These are phyloP conservation scores for Melanotaenia parkinsoni DNA, from an alignment of 2,797 vertebrate genomes.

Conservation along the genomic window DNA sequence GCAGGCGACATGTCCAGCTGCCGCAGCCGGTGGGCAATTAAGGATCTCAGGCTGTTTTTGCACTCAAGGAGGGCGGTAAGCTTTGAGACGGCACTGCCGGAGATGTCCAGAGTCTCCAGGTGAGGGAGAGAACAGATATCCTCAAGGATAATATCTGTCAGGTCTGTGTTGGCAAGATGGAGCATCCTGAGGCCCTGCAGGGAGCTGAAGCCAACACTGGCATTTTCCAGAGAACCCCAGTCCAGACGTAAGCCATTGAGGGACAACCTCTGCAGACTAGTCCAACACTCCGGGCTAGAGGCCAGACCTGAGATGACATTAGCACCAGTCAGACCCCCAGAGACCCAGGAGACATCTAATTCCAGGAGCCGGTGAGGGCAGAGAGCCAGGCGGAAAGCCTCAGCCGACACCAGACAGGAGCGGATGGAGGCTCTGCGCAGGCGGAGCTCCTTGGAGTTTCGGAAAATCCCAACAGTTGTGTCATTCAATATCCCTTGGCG, in stretches of 20 bases:
- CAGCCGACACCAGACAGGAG: constrained; percentile 87
- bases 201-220: constrained; percentile 85
- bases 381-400: constrained; percentile 90
- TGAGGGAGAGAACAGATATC: constrained; percentile 90
- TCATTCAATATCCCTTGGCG: constrained; percentile 90
- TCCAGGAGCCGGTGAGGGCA: constrained; percentile 94
- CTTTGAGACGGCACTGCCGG: constrained; percentile 90
- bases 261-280: constrained; percentile 89
- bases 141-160: constrained; percentile 88
- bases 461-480: constrained; percentile 92
- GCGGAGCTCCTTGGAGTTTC: constrained; percentile 87
- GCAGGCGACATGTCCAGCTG: constrained; percentile 90
- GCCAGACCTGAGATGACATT: constrained; percentile 89
- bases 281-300: constrained; percentile 89
- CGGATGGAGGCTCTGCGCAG: constrained; percentile 90
- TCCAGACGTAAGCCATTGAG: constrained; percentile 88
- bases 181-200: constrained; percentile 87
- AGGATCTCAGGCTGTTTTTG: constrained; percentile 87
- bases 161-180: constrained; percentile 89
- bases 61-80: constrained; percentile 88
- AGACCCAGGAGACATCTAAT: constrained; percentile 89
- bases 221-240: constrained; percentile 76
- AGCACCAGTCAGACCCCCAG: constrained; percentile 89
- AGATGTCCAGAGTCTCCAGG: constrained; percentile 93
- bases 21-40: constrained; percentile 89